These are phyloP conservation scores for Drosophila neocordata DNA, from an alignment of 1,140 invertebrate genomes.

Conservation along the genomic window DNA sequence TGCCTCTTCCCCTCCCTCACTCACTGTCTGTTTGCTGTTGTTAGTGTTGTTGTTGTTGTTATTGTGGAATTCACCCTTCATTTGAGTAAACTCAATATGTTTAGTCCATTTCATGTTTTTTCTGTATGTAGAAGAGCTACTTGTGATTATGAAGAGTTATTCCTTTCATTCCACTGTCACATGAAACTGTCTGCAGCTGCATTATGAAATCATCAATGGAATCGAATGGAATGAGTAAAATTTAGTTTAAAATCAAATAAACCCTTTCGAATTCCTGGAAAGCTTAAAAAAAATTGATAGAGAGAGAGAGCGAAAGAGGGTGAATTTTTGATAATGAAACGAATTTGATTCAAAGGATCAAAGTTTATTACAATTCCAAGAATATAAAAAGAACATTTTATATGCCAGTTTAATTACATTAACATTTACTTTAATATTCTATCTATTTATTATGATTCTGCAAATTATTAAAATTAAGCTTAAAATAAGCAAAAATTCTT, in stretches of 20 bases:
- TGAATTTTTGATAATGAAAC: neutral
- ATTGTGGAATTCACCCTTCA: conserved; percentile 11
- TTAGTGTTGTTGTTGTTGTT: no score
- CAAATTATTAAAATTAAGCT: no score
- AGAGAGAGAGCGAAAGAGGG: no score
- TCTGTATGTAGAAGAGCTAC: neutral
- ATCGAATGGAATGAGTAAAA: neutral
- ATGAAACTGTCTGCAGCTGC: conserved; percentile 67
- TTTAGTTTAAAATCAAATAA: conserved; percentile 15
- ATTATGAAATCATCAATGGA: conserved; percentile 57
- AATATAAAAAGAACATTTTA: no score
- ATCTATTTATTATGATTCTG: no score
- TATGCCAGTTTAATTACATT: no score
- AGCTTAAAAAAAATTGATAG: no score
- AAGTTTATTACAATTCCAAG: no score
- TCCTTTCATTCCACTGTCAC: conserved; percentile 34
- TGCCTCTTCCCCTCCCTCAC: neutral
- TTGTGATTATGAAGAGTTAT: conserved; percentile 5
- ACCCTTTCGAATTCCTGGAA: neutral
- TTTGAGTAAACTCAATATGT: conserved; percentile 13
- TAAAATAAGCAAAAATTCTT: no score
- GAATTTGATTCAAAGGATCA: neutral
- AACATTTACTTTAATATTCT: no score
- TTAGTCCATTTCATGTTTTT: neutral
- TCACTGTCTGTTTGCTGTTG: neutral